Percentiles rank a stretch among this genome's conserved stretches.
Evolutionary conservation across 30 jellyfish, hydroid and myxozoan genomes (phyloP).

Genomic region (Aurelia coerulea): DNA sequence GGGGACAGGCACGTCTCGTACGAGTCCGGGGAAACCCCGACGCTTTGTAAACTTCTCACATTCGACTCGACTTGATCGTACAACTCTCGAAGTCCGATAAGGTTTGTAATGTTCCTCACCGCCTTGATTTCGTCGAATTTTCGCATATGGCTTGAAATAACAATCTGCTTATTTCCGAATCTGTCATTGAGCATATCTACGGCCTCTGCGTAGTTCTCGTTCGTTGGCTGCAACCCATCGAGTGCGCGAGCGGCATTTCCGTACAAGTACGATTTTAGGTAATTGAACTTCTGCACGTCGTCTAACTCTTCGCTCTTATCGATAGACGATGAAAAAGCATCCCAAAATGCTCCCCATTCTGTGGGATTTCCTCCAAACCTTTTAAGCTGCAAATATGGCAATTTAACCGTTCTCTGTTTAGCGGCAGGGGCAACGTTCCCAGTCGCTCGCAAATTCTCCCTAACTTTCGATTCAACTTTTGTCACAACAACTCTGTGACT

Average conservation of each 20-base stretch:
- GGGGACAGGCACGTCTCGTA: no score
- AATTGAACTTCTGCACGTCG: not conserved
- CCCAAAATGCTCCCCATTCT: not conserved
- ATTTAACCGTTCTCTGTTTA: not conserved
- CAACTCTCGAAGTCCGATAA: not conserved
- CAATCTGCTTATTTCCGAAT: not conserved
- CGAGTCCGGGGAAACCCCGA: not conserved
- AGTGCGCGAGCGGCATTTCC: not conserved
- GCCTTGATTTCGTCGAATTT: not conserved
- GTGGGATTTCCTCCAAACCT: not conserved
- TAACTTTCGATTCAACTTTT: no score
- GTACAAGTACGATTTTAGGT: not conserved
- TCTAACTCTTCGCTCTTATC: not conserved
- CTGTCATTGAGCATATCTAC: not conserved
- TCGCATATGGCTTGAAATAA: not conserved
- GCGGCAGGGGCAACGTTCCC: not conserved
- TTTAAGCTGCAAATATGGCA: not conserved
- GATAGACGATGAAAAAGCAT: not conserved
- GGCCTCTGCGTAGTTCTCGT: not conserved
- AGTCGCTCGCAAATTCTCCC: not conserved
- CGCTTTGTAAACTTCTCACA: not conserved
- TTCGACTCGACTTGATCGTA: not conserved
- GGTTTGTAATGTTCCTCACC: not conserved
- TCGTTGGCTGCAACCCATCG: not conserved
- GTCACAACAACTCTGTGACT: not conserved